These are phyloP conservation scores for Hypselothyrea guttata DNA, from an alignment of 2,888 invertebrate genomes.

Conservation along the genomic window DNA sequence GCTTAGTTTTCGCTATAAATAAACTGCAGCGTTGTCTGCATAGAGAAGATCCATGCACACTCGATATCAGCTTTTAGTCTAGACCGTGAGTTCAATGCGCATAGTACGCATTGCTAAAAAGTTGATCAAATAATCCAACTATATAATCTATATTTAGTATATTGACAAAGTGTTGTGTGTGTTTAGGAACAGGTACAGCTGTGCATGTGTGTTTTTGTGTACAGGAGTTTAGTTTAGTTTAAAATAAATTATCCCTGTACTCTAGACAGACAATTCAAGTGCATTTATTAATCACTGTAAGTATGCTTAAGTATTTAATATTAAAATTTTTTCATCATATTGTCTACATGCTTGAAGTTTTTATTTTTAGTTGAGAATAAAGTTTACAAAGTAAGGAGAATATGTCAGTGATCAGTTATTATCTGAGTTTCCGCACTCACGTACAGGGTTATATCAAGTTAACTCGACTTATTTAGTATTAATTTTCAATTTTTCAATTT, in stretches of 20 bases:
- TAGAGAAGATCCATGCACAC: conserved; percentile 50
- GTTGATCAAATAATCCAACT: conserved; percentile 13
- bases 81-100: conserved; percentile 49
- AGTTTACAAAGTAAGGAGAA: too few species aligned
- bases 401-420: too few species aligned
- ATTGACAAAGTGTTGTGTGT: background rate
- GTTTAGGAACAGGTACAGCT: too few species aligned
- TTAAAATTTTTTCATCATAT: too few species aligned
- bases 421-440: too few species aligned
- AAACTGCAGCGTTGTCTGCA: conserved; percentile 28
- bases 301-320: background rate
- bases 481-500: too few species aligned
- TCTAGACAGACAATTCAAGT: background rate
- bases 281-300: background rate
- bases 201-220: background rate
- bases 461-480: background rate
- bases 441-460: background rate
- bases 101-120: conserved; percentile 13
- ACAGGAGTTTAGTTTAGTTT: background rate
- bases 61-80: conserved; percentile 45
- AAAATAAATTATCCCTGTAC: too few species aligned
- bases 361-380: too few species aligned
- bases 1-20: conserved; percentile 56
- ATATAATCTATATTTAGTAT: background rate
- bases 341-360: too few species aligned